A percentile compares a stretch with the other conserved stretches of the same genome.
Conservation (phyloP, 1,140 invertebrate genomes). For the Chymomyza costata region DNA sequence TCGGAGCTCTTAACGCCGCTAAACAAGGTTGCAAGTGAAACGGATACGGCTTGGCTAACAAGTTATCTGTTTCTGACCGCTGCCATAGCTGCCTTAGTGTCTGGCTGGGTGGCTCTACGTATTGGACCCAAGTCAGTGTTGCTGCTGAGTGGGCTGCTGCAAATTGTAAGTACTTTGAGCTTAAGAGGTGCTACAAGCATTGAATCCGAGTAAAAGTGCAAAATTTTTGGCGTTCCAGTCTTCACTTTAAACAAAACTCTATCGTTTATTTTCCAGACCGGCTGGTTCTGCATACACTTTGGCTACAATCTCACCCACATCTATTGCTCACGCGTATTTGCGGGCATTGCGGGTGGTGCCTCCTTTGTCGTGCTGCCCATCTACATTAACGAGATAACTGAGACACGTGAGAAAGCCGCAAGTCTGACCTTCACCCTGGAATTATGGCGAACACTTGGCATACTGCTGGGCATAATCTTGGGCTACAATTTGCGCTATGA, state of each 20-base stretch:
- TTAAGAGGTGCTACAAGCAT: no score
- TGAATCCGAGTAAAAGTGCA: no score
- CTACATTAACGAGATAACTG: slow-evolving; percentile 77
- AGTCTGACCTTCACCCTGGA: slow-evolving; percentile 52
- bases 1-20: slow-evolving; percentile 41
- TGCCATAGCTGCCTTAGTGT: slow-evolving; percentile 41
- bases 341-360: slow-evolving; percentile 75
- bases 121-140: slow-evolving; percentile 65
- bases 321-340: slow-evolving; percentile 74
- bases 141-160: slow-evolving; percentile 51
- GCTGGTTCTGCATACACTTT: slow-evolving; percentile 69
- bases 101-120: slow-evolving; percentile 37
- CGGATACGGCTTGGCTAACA: slow-evolving; percentile 40
- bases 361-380: slow-evolving; percentile 76
- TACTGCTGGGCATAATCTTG: slow-evolving; percentile 46
- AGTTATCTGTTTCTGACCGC: slow-evolving; percentile 57
- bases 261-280: slow-evolving; percentile 10
- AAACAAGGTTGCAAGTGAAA: slow-evolving; percentile 25
- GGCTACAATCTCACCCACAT: slow-evolving; percentile 62
- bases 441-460: slow-evolving; percentile 56
- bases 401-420: slow-evolving; percentile 49
- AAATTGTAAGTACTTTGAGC: slow-evolving; percentile 54
- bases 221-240: no score
- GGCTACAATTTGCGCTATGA: slow-evolving; percentile 44
- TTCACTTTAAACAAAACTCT: neutral